phyloP scores from a whole-genome alignment of 1,140 invertebrate genomes.

The Phthorimaea operculella region DNA sequence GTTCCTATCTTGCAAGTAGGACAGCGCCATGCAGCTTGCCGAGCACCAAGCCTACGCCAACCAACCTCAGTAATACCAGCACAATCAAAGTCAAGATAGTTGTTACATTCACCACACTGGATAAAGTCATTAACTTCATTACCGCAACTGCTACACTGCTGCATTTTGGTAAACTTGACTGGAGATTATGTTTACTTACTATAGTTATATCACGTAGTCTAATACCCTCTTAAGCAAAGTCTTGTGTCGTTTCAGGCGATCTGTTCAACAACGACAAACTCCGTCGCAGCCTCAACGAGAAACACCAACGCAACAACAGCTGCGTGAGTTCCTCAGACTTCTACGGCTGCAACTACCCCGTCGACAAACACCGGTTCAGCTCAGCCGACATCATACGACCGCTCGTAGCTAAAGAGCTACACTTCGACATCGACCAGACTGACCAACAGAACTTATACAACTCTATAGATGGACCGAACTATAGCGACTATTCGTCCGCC shows the following conservation, averaged over 20 bases:
- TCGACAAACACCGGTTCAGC: slow-evolving; percentile 64
- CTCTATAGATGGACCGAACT: slow-evolving; percentile 50
- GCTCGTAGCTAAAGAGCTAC: slow-evolving; percentile 58
- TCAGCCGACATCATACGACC: slow-evolving; percentile 57
- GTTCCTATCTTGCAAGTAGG: no score
- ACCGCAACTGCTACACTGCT: no score
- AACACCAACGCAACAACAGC: slow-evolving; percentile 66
- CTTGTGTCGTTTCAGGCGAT: slow-evolving; percentile 39
- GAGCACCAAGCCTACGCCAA: no score
- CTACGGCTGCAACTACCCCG: slow-evolving; percentile 67
- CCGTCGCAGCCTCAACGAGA: slow-evolving; percentile 64
- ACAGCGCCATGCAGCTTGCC: no score
- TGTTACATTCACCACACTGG: no score
- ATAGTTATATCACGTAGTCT: no score
- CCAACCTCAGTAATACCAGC: no score
- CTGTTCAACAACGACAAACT: slow-evolving; percentile 62
- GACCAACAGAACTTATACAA: slow-evolving; percentile 51
- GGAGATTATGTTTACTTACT: no score
- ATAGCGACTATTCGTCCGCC: slow-evolving; percentile 43
- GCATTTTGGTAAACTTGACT: no score
- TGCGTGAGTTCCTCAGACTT: slow-evolving; percentile 67
- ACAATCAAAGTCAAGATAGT: no score
- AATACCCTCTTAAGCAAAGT: background rate
- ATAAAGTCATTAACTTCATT: no score
- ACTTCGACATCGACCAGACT: slow-evolving; percentile 53